phyloP scores from a whole-genome alignment of 2,797 vertebrate genomes.

The Clamator glandarius region DNA sequence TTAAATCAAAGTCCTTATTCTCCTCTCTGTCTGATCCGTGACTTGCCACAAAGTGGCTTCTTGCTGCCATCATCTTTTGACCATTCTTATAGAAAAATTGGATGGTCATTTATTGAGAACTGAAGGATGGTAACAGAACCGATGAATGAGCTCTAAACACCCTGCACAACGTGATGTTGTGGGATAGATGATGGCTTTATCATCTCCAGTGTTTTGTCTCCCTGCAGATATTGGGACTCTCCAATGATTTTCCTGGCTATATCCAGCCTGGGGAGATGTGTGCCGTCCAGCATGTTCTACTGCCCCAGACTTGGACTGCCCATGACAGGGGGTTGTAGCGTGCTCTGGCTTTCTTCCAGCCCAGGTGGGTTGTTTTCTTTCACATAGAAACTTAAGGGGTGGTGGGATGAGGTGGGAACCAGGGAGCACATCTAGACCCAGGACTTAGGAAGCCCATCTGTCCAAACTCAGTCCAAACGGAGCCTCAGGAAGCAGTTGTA shows the following conservation, averaged over 20 bases:
- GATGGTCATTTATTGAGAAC: not conserved
- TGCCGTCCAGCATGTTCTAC: not conserved
- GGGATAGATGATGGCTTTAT: not conserved
- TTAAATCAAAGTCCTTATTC: not conserved
- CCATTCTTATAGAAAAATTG: not conserved
- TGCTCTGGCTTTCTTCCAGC: not conserved
- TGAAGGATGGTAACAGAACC: not conserved
- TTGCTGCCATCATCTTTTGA: not conserved
- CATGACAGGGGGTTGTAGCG: not conserved
- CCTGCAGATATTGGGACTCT: not conserved
- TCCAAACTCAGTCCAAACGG: not conserved
- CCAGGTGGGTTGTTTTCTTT: not conserved
- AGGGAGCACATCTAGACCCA: not conserved
- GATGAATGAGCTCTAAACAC: not conserved
- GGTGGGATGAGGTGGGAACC: not conserved
- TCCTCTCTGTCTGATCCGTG: not conserved
- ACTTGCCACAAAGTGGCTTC: not conserved
- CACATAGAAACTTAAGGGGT: not conserved
- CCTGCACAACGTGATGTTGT: not conserved
- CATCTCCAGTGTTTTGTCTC: not conserved
- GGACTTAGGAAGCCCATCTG: not conserved
- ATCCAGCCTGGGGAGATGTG: not conserved
- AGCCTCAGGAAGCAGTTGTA: not conserved
- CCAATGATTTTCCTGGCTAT: not conserved
- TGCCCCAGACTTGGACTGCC: not conserved